These are phyloP conservation scores for Hyla sarda DNA, from an alignment of 2,113 vertebrate species.

Conservation along the genomic window DNA sequence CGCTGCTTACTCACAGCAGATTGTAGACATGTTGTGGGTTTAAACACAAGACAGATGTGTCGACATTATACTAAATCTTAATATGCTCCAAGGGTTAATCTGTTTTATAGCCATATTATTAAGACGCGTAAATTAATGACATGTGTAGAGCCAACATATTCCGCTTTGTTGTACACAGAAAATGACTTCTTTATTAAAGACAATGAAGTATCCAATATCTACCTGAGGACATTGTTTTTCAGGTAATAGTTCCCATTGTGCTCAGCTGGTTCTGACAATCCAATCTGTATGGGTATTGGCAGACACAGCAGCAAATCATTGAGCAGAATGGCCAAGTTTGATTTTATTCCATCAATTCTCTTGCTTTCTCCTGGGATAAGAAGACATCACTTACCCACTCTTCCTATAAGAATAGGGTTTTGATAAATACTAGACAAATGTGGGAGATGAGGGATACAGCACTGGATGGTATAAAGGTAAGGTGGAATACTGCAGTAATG, in stretches of 20 bases:
- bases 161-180: neutral
- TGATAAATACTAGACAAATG: too few species aligned
- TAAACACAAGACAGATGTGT: neutral
- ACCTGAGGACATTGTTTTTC: neutral
- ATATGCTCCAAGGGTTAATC: neutral
- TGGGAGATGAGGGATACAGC: neutral
- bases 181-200: neutral
- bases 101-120: neutral
- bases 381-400: neutral
- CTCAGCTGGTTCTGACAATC: conserved; percentile 1
- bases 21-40: neutral
- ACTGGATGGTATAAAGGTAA: neutral
- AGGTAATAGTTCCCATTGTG: neutral
- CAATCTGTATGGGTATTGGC: neutral
- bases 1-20: neutral
- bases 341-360: neutral
- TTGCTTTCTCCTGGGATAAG: neutral
- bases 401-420: too few species aligned
- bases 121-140: neutral
- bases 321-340: neutral
- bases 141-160: neutral
- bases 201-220: neutral
- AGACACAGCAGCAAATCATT: neutral
- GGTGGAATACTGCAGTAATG: too few species aligned
- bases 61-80: neutral